A percentile compares a stretch with the other conserved stretches of the same genome.
Conservation (phyloP, 2,797 vertebrate species). For the Poeciliopsis infans region DNA sequence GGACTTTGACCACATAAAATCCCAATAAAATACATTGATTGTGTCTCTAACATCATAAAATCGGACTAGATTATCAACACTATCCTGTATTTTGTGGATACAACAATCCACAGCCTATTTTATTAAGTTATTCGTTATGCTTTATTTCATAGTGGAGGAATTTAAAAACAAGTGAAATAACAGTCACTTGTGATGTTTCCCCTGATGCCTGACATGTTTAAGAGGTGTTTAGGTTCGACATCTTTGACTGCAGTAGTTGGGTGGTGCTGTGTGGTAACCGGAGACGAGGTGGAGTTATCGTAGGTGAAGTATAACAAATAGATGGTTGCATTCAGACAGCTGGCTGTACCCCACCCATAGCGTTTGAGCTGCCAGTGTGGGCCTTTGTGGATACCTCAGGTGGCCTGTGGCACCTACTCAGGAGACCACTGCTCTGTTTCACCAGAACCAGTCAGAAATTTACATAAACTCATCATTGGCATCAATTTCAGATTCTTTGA, state of each 20-base stretch:
- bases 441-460: neutral
- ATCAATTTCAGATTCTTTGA: neutral
- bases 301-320: slow-evolving; percentile 56
- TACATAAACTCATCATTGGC: neutral
- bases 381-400: slow-evolving; percentile 17
- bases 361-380: slow-evolving; percentile 22
- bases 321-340: slow-evolving; percentile 40
- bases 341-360: slow-evolving; percentile 16
- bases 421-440: neutral
- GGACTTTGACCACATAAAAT: slow-evolving; percentile 2
- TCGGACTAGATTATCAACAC: neutral
- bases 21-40: neutral
- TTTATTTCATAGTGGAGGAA: neutral
- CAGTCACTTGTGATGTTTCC: neutral
- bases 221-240: neutral
- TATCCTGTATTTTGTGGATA: neutral
- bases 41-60: neutral
- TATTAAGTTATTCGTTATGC: neutral
- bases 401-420: neutral
- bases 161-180: neutral
- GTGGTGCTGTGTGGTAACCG: slow-evolving; percentile 9
- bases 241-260: slow-evolving; percentile 14
- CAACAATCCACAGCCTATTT: neutral
- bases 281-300: slow-evolving; percentile 28
- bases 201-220: neutral